A percentile compares a stretch with the other conserved stretches of the same genome.
These are phyloP conservation scores for Thalassophryne amazonica DNA, from an alignment of 2,797 vertebrate species.

Conservation along the genomic window DNA sequence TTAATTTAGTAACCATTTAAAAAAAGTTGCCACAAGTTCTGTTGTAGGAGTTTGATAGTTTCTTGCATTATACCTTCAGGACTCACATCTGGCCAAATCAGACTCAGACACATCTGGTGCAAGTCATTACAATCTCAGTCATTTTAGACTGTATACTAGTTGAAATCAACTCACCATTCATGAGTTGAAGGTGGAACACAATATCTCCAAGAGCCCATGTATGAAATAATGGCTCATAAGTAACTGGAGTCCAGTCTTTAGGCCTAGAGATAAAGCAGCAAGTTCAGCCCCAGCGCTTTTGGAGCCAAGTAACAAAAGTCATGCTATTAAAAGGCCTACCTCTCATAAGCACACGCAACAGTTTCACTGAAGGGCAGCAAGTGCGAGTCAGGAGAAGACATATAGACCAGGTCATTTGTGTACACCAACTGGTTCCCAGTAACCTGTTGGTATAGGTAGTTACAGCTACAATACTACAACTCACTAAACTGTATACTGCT, in stretches of 20 bases:
- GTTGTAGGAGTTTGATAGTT: too few species aligned
- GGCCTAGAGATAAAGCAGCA: conserved; percentile 40
- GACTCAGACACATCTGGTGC: too few species aligned
- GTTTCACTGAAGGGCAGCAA: conserved; percentile 20
- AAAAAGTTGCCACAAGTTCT: too few species aligned
- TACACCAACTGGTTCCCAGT: conserved; percentile 55
- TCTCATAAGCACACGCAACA: conserved; percentile 64
- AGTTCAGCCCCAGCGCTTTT: too few species aligned
- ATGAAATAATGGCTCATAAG: conserved; percentile 55
- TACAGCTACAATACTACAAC: too few species aligned
- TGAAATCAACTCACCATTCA: conserved; percentile 65
- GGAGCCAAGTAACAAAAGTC: too few species aligned
- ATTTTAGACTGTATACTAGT: neutral
- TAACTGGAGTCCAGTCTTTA: conserved; percentile 51
- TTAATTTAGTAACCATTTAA: too few species aligned
- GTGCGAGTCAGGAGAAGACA: conserved; percentile 13
- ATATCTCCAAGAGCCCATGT: conserved; percentile 54
- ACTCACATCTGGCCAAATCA: too few species aligned
- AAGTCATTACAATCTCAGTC: too few species aligned
- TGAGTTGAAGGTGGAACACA: conserved; percentile 61
- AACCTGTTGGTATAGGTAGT: too few species aligned
- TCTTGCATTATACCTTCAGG: too few species aligned
- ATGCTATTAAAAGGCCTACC: conserved; percentile 56
- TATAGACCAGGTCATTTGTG: conserved; percentile 57
- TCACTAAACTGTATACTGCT: neutral